A percentile compares a stretch with the other conserved stretches of the same genome.
Evolutionary conservation across 2,888 invertebrate genomes (phyloP).

Genomic region (Meandrusa payeni): DNA sequence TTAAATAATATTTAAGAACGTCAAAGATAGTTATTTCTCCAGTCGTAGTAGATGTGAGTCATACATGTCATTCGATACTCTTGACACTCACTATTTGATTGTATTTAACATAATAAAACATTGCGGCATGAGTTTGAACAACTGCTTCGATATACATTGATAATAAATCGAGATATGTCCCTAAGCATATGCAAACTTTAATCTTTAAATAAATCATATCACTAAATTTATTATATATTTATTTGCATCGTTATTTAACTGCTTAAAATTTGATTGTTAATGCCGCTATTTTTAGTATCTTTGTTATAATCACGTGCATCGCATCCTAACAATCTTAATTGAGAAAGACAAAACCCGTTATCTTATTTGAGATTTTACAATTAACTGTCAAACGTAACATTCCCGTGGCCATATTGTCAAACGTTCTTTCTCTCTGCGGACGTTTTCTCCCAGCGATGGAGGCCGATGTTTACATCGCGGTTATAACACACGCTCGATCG

Average conservation of each 20-base stretch:
- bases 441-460: constrained; percentile 4
- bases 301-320: not conserved
- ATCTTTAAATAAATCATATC: no score
- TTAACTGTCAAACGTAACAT: not conserved
- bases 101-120: constrained; percentile 44
- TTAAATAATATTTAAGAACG: no score
- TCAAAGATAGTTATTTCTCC: constrained; percentile 24
- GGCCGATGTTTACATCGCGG: constrained; percentile 29
- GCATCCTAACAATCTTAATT: not conserved
- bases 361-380: not conserved
- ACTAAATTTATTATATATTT: no score
- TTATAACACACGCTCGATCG: constrained; percentile 26
- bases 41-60: constrained; percentile 35
- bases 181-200: no score
- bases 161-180: constrained; percentile 5
- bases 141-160: no score
- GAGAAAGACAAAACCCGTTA: not conserved
- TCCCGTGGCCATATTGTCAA: not conserved
- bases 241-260: no score
- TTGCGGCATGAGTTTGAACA: constrained; percentile 49
- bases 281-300: no score
- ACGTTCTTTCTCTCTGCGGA: not conserved
- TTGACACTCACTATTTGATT: constrained; percentile 37
- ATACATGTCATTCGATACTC: constrained; percentile 33
- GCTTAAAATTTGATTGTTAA: no score